Conservation (phyloP, 2,113 vertebrate species). For the Oryzias celebensis region DNA sequence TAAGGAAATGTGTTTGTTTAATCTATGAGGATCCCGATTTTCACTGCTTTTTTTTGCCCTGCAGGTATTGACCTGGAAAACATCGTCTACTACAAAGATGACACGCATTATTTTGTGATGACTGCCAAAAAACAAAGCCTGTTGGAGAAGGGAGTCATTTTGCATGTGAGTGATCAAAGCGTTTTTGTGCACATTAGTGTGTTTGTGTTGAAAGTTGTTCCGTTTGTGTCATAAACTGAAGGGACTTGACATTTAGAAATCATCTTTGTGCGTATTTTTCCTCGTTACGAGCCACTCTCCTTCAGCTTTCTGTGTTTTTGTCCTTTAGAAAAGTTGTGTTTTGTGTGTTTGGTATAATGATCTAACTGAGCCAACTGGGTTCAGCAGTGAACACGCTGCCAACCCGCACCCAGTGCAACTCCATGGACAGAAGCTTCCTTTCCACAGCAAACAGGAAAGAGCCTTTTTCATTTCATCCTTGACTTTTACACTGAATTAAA, state of each 20-base stretch:
- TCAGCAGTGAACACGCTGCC: conserved; percentile 26
- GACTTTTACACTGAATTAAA: conserved; percentile 20
- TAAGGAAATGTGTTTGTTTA: conserved; percentile 15
- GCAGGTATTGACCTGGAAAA: conserved; percentile 98
- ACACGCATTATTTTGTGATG: conserved; percentile 99
- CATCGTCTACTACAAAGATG: conserved; percentile 99
- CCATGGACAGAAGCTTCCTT: conserved; percentile 31
- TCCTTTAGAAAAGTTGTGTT: too few species aligned
- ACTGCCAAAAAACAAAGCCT: conserved; percentile 99
- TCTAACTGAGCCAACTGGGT: conserved; percentile 41
- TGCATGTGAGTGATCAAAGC: conserved; percentile 85
- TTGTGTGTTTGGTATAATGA: conserved; percentile 31
- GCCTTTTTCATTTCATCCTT: conserved; percentile 15
- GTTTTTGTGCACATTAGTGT: conserved; percentile 1
- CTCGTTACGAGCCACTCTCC: not conserved
- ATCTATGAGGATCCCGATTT: conserved; percentile 27
- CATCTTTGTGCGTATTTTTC: not conserved
- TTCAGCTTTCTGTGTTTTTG: conserved; percentile 11
- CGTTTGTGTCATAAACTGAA: conserved; percentile 7
- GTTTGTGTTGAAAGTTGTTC: conserved; percentile 6
- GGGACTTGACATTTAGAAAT: not conserved
- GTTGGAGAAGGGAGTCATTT: conserved; percentile 96
- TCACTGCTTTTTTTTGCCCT: not conserved
- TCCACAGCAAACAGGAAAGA: conserved; percentile 57
- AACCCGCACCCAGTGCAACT: conserved; percentile 28